Conservation (phyloP, 2,113 vertebrate genomes). For the Seriola dumerili region DNA sequence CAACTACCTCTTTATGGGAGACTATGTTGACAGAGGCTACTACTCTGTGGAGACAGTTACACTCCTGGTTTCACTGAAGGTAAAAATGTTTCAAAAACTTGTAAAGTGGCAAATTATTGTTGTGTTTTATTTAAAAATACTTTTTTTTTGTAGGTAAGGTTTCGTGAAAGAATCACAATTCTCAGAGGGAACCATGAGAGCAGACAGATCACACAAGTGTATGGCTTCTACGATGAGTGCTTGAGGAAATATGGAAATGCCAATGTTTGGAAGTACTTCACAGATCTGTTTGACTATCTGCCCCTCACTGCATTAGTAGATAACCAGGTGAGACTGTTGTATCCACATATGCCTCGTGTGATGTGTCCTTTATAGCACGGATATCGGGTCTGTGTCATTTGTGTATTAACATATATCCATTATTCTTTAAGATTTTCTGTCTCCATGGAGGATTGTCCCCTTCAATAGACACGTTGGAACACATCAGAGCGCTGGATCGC, state of each 20-base stretch:
- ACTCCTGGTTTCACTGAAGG: slow-evolving; percentile 97
- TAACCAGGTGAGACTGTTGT: slow-evolving; percentile 89
- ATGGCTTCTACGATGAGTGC: slow-evolving; percentile 89
- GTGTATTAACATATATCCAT: not conserved
- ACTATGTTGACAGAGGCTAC: slow-evolving; percentile 86
- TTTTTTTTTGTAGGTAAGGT: slow-evolving; percentile 88
- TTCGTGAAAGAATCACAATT: slow-evolving; percentile 96
- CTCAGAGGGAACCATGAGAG: slow-evolving; percentile 98
- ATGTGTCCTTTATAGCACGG: not conserved
- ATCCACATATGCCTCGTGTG: not conserved
- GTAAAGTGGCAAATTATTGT: not conserved
- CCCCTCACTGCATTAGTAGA: slow-evolving; percentile 97
- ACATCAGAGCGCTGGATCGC: slow-evolving; percentile 97
- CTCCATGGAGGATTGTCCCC: slow-evolving; percentile 97
- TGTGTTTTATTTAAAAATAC: not conserved
- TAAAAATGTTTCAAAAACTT: slow-evolving; percentile 71
- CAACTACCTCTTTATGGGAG: slow-evolving; percentile 96
- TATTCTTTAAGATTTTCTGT: slow-evolving; percentile 91
- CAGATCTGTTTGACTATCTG: slow-evolving; percentile 89
- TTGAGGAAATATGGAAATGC: slow-evolving; percentile 98
- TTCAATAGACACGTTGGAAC: slow-evolving; percentile 98
- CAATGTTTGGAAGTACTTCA: slow-evolving; percentile 99
- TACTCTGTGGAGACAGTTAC: slow-evolving; percentile 98
- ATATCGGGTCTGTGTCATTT: not conserved
- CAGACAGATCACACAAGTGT: slow-evolving; percentile 86